Conservation (phyloP, 2,888 invertebrate species). For the Acleris sparsana region DNA sequence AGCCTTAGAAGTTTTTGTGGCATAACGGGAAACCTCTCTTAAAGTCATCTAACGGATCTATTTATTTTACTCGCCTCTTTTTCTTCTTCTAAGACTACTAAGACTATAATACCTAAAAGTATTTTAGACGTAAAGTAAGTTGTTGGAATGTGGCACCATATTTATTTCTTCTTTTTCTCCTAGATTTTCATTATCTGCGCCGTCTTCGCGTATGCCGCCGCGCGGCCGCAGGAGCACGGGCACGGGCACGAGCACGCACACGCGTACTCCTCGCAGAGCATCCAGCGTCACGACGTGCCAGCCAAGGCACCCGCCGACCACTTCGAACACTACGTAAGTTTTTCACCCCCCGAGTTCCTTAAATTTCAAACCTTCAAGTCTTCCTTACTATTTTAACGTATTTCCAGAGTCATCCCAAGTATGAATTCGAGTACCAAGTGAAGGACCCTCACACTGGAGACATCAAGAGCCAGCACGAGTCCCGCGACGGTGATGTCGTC, state of each 20-base stretch:
- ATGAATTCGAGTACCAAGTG: conserved; percentile 74
- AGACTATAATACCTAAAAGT: too few species aligned
- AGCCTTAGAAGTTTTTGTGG: too few species aligned
- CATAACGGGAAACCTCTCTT: too few species aligned
- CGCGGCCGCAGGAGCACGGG: conserved; percentile 41
- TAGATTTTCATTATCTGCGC: conserved; percentile 38
- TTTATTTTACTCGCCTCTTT: too few species aligned
- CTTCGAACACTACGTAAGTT: conserved; percentile 50
- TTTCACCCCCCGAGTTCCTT: too few species aligned
- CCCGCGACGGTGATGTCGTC: conserved; percentile 80
- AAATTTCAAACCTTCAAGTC: too few species aligned
- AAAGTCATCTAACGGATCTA: too few species aligned
- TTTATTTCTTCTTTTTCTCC: not conserved
- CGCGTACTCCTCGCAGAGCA: conserved; percentile 54
- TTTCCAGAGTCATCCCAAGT: conserved; percentile 63
- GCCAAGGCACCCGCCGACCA: conserved; percentile 35
- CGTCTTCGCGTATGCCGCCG: conserved; percentile 39
- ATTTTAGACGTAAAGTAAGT: too few species aligned
- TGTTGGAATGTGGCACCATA: not conserved
- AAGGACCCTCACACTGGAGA: conserved; percentile 79
- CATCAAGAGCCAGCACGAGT: conserved; percentile 76
- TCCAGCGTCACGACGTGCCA: conserved; percentile 45
- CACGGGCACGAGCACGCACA: conserved; percentile 35
- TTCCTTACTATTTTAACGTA: too few species aligned
- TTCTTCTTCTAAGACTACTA: too few species aligned